These are phyloP conservation scores for Trichomalopsis sarcophagae DNA, from an alignment of 1,140 invertebrate genomes.

Conservation along the genomic window DNA sequence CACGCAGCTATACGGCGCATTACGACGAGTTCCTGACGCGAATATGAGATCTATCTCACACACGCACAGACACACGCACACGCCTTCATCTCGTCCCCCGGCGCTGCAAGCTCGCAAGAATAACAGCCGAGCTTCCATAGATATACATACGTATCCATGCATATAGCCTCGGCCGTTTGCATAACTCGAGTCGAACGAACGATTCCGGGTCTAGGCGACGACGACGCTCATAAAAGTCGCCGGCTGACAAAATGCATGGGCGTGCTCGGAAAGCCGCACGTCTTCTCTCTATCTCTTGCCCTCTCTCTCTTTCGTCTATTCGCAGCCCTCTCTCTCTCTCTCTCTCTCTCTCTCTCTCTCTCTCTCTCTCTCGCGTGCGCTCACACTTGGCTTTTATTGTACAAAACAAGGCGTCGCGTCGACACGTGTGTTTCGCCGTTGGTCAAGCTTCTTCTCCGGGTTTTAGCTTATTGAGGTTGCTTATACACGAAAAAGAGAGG, in stretches of 20 bases:
- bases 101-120: constrained; percentile 3
- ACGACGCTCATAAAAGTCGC: constrained; percentile 49
- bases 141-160: not conserved
- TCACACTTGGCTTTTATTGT: constrained; percentile 22
- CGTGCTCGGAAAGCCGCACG: constrained; percentile 53
- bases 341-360: not conserved
- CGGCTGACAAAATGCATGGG: constrained; percentile 57
- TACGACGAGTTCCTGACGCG: constrained; percentile 15
- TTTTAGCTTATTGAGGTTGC: constrained; percentile 38
- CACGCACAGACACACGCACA: not conserved
- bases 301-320: not conserved
- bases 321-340: not conserved
- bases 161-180: constrained; percentile 40
- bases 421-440: not conserved
- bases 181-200: constrained; percentile 57
- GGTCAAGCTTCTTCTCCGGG: constrained; percentile 25
- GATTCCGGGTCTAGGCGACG: constrained; percentile 48
- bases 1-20: constrained; percentile 3
- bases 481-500: too few relatives aligned
- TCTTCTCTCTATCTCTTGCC: not conserved
- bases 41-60: constrained; percentile 3
- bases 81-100: not conserved
- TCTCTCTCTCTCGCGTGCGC: not conserved
- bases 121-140: not conserved
- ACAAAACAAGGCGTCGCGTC: not conserved